phyloP scores from a whole-genome alignment of 2,113 vertebrate species.

The Myocastor coypus region DNA sequence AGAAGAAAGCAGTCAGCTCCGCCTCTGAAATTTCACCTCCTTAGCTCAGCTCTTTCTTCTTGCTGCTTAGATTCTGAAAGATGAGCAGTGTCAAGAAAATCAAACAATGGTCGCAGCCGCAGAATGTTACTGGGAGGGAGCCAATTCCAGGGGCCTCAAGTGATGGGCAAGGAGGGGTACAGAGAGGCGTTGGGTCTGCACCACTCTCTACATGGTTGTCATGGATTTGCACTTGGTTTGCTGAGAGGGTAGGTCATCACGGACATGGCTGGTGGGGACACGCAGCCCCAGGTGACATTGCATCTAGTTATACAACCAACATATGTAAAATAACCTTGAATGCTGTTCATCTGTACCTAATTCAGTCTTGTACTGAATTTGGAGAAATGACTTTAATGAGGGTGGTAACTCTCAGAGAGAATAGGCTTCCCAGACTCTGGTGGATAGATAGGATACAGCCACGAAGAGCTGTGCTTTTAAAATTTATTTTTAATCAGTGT shows the following conservation, averaged over 20 bases:
- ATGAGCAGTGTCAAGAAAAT: background rate
- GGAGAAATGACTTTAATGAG: background rate
- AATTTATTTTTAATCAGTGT: background rate
- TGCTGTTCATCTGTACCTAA: background rate
- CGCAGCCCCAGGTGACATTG: background rate
- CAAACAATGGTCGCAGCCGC: background rate
- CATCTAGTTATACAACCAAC: background rate
- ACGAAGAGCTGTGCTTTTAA: background rate
- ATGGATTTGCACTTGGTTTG: background rate
- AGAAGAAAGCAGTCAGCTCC: background rate
- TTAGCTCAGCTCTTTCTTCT: background rate
- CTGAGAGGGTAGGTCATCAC: background rate
- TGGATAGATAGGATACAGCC: background rate
- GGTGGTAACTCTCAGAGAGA: background rate
- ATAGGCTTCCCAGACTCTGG: background rate
- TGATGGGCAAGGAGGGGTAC: background rate
- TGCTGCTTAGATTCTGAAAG: background rate
- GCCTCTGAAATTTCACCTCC: background rate
- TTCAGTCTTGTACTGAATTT: background rate
- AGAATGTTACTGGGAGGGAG: background rate
- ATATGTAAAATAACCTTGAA: background rate
- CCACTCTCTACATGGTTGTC: background rate
- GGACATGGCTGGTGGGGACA: background rate
- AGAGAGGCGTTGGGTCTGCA: background rate
- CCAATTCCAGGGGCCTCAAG: background rate